Evolutionary conservation across 2,113 vertebrate genomes (phyloP), one percentile per base, ranked within the genome.

Genomic region (Isurus oxyrinchus): DNA sequence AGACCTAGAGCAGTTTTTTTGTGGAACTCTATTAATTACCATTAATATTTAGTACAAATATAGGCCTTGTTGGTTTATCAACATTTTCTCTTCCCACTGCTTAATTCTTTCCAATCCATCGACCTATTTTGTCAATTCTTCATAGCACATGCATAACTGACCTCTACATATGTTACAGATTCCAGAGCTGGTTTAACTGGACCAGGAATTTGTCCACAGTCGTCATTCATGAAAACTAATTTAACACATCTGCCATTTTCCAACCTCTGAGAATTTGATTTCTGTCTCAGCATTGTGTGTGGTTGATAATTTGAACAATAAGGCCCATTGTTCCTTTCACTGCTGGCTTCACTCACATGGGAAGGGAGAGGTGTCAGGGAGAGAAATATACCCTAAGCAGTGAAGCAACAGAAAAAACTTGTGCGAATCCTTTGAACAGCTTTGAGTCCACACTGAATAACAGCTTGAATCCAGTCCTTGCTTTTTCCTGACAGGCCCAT

Each of bases 171-270:
- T 72, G 66, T 27, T 76, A 19, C 40, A 95, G 44, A 95, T 95
- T 95, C 44, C 67, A 7, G 94, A 95, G 66, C 23, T 95, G 0
- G 94, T 55, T 95, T 76, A 55, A 72, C 27, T 44, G 66, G 66
- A 95, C 94, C 94, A 95, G 67, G 49, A 95, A 95, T 95, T 44
- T 95, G 44, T 16, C 94, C 66, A 61, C 55, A 72, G 44, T 95
- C 94, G 49, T 76, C 94, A 55, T 49, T 95, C 23, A 72, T 53
- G 66, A 72, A 69, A 95, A 53, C 66, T 95, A 95, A 95, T 95
- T 95, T 95, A 95, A 95, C 40, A 95, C 94, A 95, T 49, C 94
- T 95, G 94, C 66, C 94, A 69, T 95, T 67, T 13, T 25, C 66
- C 14, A n/a, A 69, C 23, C 94, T 55, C 27, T 8, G 49, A 95